phyloP scores from a whole-genome alignment of 2,113 vertebrate genomes.

The Telmatochromis brachygnathus region DNA sequence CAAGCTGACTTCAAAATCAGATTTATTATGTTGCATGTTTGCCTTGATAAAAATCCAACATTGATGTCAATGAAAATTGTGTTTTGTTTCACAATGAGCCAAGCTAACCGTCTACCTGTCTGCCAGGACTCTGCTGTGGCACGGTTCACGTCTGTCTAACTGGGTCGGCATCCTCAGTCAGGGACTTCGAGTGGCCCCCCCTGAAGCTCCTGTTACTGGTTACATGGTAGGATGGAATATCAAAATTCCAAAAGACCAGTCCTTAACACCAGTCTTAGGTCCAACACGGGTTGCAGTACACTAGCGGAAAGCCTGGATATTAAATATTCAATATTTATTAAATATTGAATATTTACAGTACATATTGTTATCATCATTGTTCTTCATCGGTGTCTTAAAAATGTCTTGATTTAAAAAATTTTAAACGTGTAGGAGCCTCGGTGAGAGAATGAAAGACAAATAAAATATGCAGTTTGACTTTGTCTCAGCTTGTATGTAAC shows the following conservation, averaged over 20 bases:
- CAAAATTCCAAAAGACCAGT: neutral
- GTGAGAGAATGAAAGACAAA: neutral
- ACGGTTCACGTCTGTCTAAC: conserved; percentile 86
- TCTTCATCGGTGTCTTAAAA: neutral
- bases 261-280: neutral
- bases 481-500: neutral
- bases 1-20: neutral
- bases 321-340: neutral
- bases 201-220: conserved; percentile 85
- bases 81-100: neutral
- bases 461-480: neutral
- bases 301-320: neutral
- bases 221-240: conserved; percentile 78
- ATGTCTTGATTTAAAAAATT: neutral
- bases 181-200: conserved; percentile 82
- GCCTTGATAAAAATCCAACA: neutral
- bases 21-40: neutral
- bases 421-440: accelerated
- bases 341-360: neutral
- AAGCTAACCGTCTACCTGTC: neutral
- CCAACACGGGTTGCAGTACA: neutral
- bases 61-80: accelerated
- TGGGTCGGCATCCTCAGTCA: conserved; percentile 86
- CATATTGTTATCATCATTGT: neutral
- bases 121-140: conserved; percentile 83